Conservation (phyloP, 2,797 vertebrate species). For the Nannoperca australis region DNA sequence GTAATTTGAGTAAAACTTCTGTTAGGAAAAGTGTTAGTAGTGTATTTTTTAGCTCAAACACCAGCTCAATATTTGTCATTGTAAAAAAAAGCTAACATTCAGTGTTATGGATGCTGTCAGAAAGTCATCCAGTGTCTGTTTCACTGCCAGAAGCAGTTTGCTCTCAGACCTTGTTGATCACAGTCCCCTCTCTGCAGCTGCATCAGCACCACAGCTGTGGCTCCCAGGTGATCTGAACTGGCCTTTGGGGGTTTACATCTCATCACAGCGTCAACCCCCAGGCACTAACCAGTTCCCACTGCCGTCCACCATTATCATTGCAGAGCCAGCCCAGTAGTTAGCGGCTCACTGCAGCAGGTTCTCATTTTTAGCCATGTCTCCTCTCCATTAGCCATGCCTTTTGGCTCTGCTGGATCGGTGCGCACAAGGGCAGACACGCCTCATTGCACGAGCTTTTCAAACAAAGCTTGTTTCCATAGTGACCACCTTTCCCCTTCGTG, state of each 20-base stretch:
- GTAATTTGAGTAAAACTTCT: background rate
- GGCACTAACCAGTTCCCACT: conserved; percentile 17
- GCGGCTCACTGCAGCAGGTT: conserved; percentile 24
- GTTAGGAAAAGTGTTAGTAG: background rate
- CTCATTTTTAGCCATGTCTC: conserved; percentile 22
- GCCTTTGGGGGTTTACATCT: conserved; percentile 35
- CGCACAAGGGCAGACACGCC: conserved; percentile 56
- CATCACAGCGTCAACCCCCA: conserved; percentile 32
- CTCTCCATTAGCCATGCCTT: conserved; percentile 30
- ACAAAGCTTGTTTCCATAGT: conserved; percentile 81
- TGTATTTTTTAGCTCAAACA: background rate
- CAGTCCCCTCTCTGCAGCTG: conserved; percentile 34
- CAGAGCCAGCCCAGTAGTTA: conserved; percentile 13
- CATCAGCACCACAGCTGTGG: conserved; percentile 43
- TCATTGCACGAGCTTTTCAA: conserved; percentile 70
- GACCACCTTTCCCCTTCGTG: conserved; percentile 63
- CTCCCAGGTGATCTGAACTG: conserved; percentile 38
- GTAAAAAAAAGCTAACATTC: background rate
- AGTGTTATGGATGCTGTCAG: background rate
- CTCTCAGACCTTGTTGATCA: conserved; percentile 25
- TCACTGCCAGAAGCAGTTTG: conserved; percentile 28
- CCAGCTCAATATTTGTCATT: no score
- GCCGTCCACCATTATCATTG: conserved; percentile 27
- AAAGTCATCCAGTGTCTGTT: conserved; percentile 11
- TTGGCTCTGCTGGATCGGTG: conserved; percentile 49